These are phyloP conservation scores for Rhincodon typus DNA, from an alignment of 2,797 vertebrate genomes.

Conservation along the genomic window DNA sequence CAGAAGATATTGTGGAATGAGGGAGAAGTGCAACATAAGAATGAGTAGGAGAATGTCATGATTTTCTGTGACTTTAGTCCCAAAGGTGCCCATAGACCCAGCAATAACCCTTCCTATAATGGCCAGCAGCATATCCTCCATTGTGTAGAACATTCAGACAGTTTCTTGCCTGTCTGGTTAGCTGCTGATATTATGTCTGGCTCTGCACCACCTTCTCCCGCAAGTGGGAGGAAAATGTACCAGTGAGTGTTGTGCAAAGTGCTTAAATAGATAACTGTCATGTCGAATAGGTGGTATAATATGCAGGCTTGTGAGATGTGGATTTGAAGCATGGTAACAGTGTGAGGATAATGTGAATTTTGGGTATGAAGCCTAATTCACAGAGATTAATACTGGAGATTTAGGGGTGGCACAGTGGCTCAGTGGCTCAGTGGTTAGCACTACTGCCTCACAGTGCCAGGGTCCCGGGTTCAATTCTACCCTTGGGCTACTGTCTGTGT, in stretches of 20 bases:
- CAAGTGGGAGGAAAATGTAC: background rate
- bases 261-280: background rate
- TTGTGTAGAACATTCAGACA: background rate
- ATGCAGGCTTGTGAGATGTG: background rate
- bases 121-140: too few relatives aligned
- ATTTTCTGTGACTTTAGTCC: background rate
- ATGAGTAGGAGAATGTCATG: background rate
- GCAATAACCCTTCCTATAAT: background rate
- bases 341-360: background rate
- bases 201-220: background rate
- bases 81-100: background rate
- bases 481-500: too few relatives aligned
- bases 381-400: background rate
- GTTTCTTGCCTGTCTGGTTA: background rate
- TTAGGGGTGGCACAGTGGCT: too few relatives aligned
- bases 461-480: too few relatives aligned
- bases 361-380: background rate
- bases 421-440: too few relatives aligned
- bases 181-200: background rate
- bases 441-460: too few relatives aligned
- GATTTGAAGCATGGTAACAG: background rate
- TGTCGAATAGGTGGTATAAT: background rate
- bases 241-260: background rate
- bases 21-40: background rate
- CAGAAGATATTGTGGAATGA: background rate